Conservation (phyloP, 2,797 vertebrate species). For the Phrynocephalus forsythii region DNA sequence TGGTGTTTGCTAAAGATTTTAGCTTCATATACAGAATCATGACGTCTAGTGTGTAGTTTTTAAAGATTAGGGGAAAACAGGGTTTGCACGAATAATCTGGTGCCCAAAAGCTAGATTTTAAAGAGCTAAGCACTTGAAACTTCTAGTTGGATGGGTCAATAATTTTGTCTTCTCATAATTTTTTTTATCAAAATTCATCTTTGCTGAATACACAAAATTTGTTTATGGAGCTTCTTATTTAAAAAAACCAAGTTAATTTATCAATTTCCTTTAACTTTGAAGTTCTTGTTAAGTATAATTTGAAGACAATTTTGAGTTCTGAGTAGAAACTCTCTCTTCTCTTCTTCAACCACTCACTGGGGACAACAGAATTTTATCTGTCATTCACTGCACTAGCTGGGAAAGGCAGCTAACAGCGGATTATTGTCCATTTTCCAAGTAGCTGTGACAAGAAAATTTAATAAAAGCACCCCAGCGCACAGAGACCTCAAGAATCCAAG, state of each 20-base stretch:
- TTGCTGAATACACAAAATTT: neutral
- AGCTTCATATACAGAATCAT: neutral
- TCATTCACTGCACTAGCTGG: neutral
- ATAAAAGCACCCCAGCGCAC: neutral
- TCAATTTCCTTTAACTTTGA: neutral
- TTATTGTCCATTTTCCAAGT: neutral
- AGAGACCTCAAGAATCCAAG: neutral
- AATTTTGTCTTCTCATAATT: neutral
- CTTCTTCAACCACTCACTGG: neutral
- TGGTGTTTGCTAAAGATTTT: neutral
- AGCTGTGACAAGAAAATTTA: conserved; percentile 10
- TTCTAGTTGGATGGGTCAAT: neutral
- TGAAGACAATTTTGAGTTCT: neutral
- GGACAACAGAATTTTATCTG: neutral
- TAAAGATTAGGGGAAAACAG: neutral
- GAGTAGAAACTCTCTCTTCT: neutral
- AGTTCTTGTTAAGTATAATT: neutral
- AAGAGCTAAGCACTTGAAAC: neutral
- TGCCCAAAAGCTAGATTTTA: neutral
- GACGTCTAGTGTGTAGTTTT: neutral
- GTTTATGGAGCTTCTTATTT: neutral
- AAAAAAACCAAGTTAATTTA: neutral
- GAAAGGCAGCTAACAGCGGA: neutral
- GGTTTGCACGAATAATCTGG: neutral
- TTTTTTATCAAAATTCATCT: neutral